Base-by-base conservation (phyloP, 2,888 invertebrate species). In the Petrolisthes cinctipes region DNA sequence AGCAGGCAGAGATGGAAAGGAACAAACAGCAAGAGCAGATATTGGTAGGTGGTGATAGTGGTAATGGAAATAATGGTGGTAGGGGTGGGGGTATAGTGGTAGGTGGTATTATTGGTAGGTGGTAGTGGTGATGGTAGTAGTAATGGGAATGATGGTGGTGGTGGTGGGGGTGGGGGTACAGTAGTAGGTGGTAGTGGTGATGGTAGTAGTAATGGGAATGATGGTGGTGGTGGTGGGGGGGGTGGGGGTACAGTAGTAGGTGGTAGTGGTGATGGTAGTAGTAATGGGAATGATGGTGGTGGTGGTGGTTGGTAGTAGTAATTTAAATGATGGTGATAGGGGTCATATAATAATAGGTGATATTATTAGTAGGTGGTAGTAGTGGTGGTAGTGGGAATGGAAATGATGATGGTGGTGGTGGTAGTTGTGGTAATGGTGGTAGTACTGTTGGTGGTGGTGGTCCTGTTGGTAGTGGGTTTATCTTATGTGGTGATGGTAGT, bases 21-120 rank as follows among this genome's bases (percentile, higher is more conserved):
- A 82, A 90, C 20, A 37, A 56, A 23, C 82, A 90, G 82, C 90
- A 90, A 82, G 83, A 90, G 5, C 83, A 86, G 82, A 90, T 90
- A 23, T 82, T 90, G 88, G 90, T 90, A 83, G 20, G 89, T 51
- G 71, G 5, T 76, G 68, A 14, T 4, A 7, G 17, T 23, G 20
- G 61, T 7, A 6, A 54, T 20, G n/a, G 14, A 11, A 17, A 73
- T 23, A 54, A 17, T 37, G 54, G 80, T 56, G 53, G 56, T 71
- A 9, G 17, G 23, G 61, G 81, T 66, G 81, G 81, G 20, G 79
- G 23, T 79, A 66, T 0, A 20, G 68, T 14, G 54, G 20, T 14
- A 14, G 11, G 1, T 53, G 51, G 80, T 17, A 5, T 57, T 61
- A n/a, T 5, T 82, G 71, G 37, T 68, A 68, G 68, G 37, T 17